These are phyloP conservation scores for Xestobium rufovillosum DNA, from an alignment of 2,888 invertebrate genomes.

Conservation along the genomic window DNA sequence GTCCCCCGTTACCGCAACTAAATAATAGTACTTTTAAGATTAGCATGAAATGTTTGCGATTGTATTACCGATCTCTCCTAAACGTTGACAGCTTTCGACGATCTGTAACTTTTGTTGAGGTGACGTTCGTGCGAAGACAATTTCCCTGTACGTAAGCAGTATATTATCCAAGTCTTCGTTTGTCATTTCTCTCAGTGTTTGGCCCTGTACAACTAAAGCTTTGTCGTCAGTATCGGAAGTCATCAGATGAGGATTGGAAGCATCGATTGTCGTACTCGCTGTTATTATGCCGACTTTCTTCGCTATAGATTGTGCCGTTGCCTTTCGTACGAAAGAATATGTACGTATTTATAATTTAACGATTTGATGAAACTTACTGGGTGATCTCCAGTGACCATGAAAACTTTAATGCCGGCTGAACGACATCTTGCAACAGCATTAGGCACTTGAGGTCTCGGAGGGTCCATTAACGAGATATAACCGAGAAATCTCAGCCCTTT, in stretches of 20 bases:
- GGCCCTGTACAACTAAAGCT: conserved; percentile 51
- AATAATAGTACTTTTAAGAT: conserved; percentile 13
- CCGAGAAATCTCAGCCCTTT: conserved; percentile 57
- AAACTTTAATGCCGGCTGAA: conserved; percentile 69
- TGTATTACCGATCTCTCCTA: conserved; percentile 59
- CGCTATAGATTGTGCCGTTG: conserved; percentile 73
- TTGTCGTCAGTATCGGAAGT: conserved; percentile 31
- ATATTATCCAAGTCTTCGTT: conserved; percentile 47
- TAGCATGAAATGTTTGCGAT: background rate
- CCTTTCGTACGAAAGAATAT: conserved; percentile 22
- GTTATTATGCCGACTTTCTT: conserved; percentile 66
- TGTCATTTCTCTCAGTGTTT: conserved; percentile 44
- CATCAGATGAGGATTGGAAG: conserved; percentile 29
- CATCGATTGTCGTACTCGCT: conserved; percentile 35
- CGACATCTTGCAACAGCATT: conserved; percentile 63
- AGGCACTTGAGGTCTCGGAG: conserved; percentile 57
- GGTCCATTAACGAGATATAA: conserved; percentile 57
- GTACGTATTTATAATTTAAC: background rate
- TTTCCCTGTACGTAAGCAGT: conserved; percentile 51
- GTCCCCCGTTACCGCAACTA: conserved; percentile 82
- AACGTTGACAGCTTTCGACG: conserved; percentile 74
- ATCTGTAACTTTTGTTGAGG: conserved; percentile 53
- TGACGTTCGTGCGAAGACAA: conserved; percentile 55
- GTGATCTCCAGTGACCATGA: conserved; percentile 80
- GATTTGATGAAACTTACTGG: no score